Conservation (phyloP, 1,140 invertebrate species). For the Diachasma alloeum region DNA sequence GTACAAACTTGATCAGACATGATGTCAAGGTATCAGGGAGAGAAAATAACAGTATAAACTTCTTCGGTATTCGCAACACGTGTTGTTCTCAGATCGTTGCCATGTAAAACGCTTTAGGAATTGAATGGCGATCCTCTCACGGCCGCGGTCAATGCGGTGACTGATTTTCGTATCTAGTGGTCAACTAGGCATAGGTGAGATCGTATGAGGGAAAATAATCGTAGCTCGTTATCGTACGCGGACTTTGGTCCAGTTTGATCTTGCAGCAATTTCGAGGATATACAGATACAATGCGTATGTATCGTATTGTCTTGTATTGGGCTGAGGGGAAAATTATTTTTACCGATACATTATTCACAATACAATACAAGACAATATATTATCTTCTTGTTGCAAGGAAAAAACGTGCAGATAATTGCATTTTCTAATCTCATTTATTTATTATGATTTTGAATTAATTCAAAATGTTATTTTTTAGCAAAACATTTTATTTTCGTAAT, state of each 20-base stretch:
- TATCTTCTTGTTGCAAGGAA: too few species aligned
- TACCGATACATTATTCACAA: too few species aligned
- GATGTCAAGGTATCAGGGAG: too few species aligned
- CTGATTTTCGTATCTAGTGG: conserved; percentile 16
- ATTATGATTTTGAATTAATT: too few species aligned
- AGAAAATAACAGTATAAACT: background rate
- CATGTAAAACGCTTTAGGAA: background rate
- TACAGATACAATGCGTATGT: background rate
- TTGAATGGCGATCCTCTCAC: conserved; percentile 1
- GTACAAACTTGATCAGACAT: background rate
- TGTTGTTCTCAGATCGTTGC: background rate
- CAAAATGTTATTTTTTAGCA: too few species aligned
- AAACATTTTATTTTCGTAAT: too few species aligned
- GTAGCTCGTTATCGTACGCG: conserved; percentile 22
- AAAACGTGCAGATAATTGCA: too few species aligned
- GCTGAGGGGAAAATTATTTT: too few species aligned
- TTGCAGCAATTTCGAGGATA: conserved; percentile 7
- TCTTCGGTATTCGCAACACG: background rate
- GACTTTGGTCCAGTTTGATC: conserved; percentile 23
- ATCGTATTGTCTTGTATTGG: too few species aligned
- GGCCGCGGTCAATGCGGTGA: conserved; percentile 8
- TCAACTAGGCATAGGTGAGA: conserved; percentile 28
- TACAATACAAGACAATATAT: too few species aligned
- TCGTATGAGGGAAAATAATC: conserved; percentile 22
- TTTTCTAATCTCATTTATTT: too few species aligned